Base-by-base conservation (phyloP, 2,888 invertebrate species). In the Chymomyza fuscimana region DNA sequence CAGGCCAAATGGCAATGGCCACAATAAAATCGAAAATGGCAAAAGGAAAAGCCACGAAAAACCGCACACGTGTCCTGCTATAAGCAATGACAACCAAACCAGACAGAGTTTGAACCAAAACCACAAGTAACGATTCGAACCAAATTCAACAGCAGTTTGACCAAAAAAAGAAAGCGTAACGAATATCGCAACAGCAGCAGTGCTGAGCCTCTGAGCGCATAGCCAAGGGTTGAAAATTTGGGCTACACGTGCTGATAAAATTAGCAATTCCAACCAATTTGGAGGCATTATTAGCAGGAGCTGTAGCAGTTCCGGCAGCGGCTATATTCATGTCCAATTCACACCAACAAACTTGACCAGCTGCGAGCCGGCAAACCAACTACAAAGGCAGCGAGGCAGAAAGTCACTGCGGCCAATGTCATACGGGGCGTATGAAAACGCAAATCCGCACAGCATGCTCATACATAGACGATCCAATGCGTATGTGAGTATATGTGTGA, bases 221-320 rank as follows among this genome's bases (percentile, higher is more conserved):
- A 46, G 40, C 40, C 40, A 46, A 12, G 40, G 12, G 12, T 46
- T 46, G 40, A 4, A 12, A 10, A 12, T 3, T 9, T 5, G 32
- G 32, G 40, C 12, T 12, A 64, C 78, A 72, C 78, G 69, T 60
- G 70, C 82, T 76, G 85, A 87, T 87, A 82, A 85, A 88, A 87
- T 85, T 85, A 88, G 85, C 88, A 87, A 88, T 88, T 87, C 85
- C 76, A 69, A 87, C 67, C 78, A 80, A 77, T 86, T 85, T 77
- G 75, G 63, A 64, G 77, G 70, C 73, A 72, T 88, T 82, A 88
- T 88, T 87, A 88, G 85, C 86, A 77, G 87, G 85, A 75, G 82
- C 87, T 1, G 32, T 4, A 32, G 32, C 32, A 32, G 9, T 32
- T 32, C 7, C 32, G 32, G 85, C 86, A 77, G 87, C 87, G 74